Evolutionary conservation across 2,888 invertebrate species (phyloP).

Genomic region (Xanthorhoe designata): DNA sequence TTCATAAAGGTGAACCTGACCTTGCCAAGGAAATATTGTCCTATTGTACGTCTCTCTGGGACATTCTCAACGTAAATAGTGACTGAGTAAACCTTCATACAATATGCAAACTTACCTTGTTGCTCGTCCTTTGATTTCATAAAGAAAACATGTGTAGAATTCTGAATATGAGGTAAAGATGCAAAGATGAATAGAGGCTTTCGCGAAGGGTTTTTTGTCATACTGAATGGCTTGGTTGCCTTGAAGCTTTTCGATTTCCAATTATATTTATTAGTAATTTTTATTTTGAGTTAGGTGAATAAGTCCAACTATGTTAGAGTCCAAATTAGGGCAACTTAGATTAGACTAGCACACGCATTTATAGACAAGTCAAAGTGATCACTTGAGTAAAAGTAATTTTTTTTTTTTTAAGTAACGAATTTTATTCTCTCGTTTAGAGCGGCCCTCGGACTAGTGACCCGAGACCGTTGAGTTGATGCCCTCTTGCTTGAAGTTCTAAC

Average conservation of each 20-base stretch:
- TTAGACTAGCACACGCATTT: too few relatives aligned
- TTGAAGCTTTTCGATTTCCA: not conserved
- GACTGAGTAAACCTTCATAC: constrained; percentile 23
- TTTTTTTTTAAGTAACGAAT: too few relatives aligned
- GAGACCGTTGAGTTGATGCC: too few relatives aligned
- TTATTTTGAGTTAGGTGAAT: not conserved
- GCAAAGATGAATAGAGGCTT: constrained; percentile 15
- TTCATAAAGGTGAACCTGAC: constrained; percentile 14
- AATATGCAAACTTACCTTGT: constrained; percentile 30
- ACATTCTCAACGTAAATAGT: constrained; percentile 15
- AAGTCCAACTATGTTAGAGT: too few relatives aligned
- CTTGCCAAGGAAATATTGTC: constrained; percentile 15
- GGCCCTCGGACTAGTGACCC: too few relatives aligned
- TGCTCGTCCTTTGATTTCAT: constrained; percentile 27
- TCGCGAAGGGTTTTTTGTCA: constrained; percentile 4
- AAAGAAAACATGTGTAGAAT: constrained; percentile 29
- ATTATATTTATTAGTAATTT: not conserved
- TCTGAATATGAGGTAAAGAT: constrained; percentile 15
- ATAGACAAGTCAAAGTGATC: too few relatives aligned
- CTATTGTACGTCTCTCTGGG: constrained; percentile 8
- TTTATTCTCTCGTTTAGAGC: too few relatives aligned
- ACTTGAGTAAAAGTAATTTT: too few relatives aligned
- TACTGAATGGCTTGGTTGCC: not conserved
- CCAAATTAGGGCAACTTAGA: too few relatives aligned
- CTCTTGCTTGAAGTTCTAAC: too few relatives aligned